Evolutionary conservation across 2,888 invertebrate genomes (phyloP).

Genomic region (Aleiodes leptofemur): DNA sequence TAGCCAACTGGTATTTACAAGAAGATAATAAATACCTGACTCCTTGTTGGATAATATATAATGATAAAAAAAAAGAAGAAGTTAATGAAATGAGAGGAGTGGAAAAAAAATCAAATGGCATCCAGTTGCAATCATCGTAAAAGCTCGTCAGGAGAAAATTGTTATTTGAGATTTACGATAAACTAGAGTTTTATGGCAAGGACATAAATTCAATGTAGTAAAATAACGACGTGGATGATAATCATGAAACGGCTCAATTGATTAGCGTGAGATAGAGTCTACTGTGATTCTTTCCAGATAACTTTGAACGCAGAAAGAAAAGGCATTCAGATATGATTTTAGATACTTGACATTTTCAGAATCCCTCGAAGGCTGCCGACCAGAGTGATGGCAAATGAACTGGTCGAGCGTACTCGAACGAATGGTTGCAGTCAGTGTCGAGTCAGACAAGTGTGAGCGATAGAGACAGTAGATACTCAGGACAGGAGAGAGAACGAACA

Average conservation of each 20-base stretch:
- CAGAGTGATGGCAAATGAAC: conserved; percentile 55
- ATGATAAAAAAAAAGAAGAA: neutral
- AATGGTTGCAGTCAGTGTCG: conserved; percentile 59
- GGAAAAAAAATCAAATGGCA: conserved; percentile 11
- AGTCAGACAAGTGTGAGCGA: conserved; percentile 49
- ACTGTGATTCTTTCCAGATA: neutral
- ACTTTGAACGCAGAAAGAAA: neutral
- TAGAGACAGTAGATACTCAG: neutral
- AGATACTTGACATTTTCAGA: too few species aligned
- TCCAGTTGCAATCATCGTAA: conserved; percentile 25
- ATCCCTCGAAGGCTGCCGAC: conserved; percentile 1
- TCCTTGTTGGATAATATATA: neutral
- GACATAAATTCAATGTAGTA: conserved; percentile 20
- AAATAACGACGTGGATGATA: conserved; percentile 3
- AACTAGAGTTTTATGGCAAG: conserved; percentile 1
- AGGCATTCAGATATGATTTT: too few species aligned
- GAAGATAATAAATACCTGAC: neutral
- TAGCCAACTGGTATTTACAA: conserved; percentile 9
- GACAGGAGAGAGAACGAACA: neutral
- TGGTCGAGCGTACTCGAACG: conserved; percentile 59
- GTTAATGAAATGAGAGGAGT: neutral
- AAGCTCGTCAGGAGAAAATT: conserved; percentile 17
- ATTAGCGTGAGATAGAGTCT: neutral
- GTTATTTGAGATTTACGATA: conserved; percentile 24
- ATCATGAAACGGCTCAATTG: conserved; percentile 13